These are phyloP conservation scores for Fopius arisanus DNA, from an alignment of 1,140 invertebrate genomes.

Conservation along the genomic window DNA sequence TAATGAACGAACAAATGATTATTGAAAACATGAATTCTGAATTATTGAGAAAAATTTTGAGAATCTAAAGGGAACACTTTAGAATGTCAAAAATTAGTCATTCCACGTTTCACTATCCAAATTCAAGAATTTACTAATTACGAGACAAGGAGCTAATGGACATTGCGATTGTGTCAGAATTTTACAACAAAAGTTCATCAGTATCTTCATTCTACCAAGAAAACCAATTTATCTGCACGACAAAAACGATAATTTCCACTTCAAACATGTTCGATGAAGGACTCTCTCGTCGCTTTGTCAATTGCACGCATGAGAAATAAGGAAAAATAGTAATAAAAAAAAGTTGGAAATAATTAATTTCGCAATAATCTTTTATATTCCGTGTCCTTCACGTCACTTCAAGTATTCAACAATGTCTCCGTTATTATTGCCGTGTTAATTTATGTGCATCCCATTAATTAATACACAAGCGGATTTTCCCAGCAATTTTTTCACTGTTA, in stretches of 20 bases:
- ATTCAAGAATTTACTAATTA: too few species aligned
- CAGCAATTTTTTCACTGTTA: not conserved
- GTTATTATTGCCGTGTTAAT: not conserved
- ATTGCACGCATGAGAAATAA: constrained; percentile 1
- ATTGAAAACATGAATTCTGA: too few species aligned
- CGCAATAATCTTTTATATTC: not conserved
- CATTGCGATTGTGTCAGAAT: not conserved
- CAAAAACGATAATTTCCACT: constrained; percentile 16
- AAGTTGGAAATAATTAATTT: not conserved
- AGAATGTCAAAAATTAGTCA: too few species aligned
- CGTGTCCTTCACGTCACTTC: not conserved
- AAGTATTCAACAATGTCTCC: not conserved
- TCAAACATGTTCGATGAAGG: constrained; percentile 15
- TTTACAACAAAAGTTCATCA: not conserved
- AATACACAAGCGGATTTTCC: not conserved
- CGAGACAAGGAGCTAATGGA: not conserved
- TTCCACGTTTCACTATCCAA: too few species aligned
- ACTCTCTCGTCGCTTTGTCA: constrained; percentile 10
- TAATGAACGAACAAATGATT: too few species aligned
- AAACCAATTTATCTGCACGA: not conserved
- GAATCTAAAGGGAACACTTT: too few species aligned
- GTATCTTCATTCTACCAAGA: not conserved
- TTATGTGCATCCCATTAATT: not conserved
- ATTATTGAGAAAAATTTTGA: too few species aligned
- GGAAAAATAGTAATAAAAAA: not conserved